Base-by-base conservation (phyloP, 30 jellyfish, hydroid and myxozoan species). In the Nemopilema nomurai region DNA sequence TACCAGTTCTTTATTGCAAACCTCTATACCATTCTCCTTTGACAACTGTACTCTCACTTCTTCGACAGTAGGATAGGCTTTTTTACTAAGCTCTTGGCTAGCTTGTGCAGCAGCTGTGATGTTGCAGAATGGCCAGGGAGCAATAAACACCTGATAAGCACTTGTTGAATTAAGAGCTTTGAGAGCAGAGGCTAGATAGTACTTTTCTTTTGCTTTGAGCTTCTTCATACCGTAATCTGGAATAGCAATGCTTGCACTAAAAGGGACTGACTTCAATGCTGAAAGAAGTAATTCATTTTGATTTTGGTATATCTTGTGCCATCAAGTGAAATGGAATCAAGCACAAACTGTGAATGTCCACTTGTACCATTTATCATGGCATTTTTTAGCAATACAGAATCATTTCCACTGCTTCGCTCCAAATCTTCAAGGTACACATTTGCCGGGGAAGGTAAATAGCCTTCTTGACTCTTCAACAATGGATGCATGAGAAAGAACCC, bases 391-490 rank as follows among this genome's bases (percentile, higher is more conserved):
- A 28, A 70, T 24, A 80, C 32, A 1, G 91, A 71, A 29, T 75
- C 76, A 21, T 79, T 72, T 27, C 57, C 19, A 23, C 33, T 17
- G 29, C 82, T 71, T 49, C 68, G 83, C 53, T 81, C 93, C n/a
- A 92, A 22, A 57, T 92, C 98, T 49, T 92, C 98, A 22, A 92
- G 83, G 52, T 81, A 87, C 4, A 92, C 97, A 81, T 92, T 92
- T 66, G 96, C 74, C 7, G 97, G 97, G 1, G 88, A 62, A 0
- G 97, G 95, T 32, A 92, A 90, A 78, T 92, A 92, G 17, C 98
- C 98, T 26, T 68, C 79, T 62, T 86, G 95, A 31, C 89, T 83
- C 51, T 74, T 88, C 64, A 88, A 30, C 62, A 23, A 62, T 33
- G 96, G 96, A 66, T 88, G 96, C 31, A 88, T 62, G 49, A 88